Evolutionary conservation across 2,113 vertebrate species (phyloP).

Genomic region (Pelecanoides urinatrix): DNA sequence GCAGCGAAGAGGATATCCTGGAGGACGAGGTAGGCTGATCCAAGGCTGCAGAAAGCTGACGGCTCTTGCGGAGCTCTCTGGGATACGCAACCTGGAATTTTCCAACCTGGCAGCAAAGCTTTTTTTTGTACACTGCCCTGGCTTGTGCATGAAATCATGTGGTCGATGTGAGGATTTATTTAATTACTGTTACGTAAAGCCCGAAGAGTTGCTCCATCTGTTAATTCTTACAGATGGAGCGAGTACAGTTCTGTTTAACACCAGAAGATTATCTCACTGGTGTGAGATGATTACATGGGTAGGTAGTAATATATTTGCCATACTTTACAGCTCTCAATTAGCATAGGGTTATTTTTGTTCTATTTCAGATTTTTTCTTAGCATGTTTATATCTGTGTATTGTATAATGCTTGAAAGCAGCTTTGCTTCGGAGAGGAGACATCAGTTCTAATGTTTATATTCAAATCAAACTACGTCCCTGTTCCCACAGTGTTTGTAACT

Average conservation of each 20-base stretch:
- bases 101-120: background rate
- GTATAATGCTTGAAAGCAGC: background rate
- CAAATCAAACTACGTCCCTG: background rate
- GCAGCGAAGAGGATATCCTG: background rate
- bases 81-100: background rate
- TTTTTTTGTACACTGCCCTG: background rate
- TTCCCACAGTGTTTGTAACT: background rate
- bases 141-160: conserved; percentile 18
- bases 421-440: background rate
- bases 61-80: background rate
- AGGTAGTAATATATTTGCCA: background rate
- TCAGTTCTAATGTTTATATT: background rate
- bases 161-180: conserved; percentile 47
- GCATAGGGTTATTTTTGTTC: background rate
- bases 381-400: background rate
- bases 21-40: background rate
- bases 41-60: background rate
- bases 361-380: background rate
- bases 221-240: conserved; percentile 37
- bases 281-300: background rate
- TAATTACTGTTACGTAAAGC: conserved; percentile 59
- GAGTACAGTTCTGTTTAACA: conserved; percentile 13
- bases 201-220: conserved; percentile 45
- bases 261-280: background rate
- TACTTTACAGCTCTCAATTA: background rate